Conservation (phyloP, 2,888 invertebrate genomes). For the Mesorhabditis sp. region DNA sequence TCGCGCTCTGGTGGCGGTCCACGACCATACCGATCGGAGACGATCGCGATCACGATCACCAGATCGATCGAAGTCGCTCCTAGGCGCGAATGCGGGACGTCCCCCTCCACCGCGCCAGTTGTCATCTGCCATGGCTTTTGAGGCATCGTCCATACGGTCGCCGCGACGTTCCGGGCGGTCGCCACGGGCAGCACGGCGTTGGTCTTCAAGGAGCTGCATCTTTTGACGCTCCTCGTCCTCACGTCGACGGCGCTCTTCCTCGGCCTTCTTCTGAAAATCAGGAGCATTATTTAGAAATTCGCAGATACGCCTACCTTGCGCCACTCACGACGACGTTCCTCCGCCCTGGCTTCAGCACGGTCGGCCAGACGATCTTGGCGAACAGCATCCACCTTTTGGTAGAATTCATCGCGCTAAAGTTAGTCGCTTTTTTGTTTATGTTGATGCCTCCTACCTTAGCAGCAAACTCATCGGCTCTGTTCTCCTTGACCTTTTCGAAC, state of each 20-base stretch:
- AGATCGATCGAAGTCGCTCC: background rate
- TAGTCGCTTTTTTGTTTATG: background rate
- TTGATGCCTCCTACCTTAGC: conserved; percentile 18
- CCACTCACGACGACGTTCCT: conserved; percentile 26
- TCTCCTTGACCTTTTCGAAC: conserved; percentile 35
- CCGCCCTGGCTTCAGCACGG: conserved; percentile 33
- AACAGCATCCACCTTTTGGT: conserved; percentile 33
- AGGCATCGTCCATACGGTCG: conserved; percentile 22
- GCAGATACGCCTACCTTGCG: conserved; percentile 10
- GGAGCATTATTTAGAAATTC: background rate
- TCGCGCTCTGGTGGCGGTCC: background rate
- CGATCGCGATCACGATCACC: background rate
- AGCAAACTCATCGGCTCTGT: conserved; percentile 41
- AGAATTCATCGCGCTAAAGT: conserved; percentile 25
- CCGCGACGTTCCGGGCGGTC: conserved; percentile 13
- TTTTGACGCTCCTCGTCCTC: conserved; percentile 39
- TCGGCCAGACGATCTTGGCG: conserved; percentile 31
- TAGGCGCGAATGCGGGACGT: conserved; percentile 14
- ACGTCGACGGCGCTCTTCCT: conserved; percentile 29
- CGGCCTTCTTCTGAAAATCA: conserved; percentile 21
- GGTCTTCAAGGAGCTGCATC: conserved; percentile 27
- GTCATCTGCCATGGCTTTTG: conserved; percentile 28
- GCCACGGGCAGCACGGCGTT: conserved; percentile 20
- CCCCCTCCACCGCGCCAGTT: conserved; percentile 26
- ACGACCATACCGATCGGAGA: background rate